A percentile compares a stretch with the other conserved stretches of the same genome.
phyloP scores from a whole-genome alignment of 2,797 vertebrate species.

The Kryptopterus vitreolus region DNA sequence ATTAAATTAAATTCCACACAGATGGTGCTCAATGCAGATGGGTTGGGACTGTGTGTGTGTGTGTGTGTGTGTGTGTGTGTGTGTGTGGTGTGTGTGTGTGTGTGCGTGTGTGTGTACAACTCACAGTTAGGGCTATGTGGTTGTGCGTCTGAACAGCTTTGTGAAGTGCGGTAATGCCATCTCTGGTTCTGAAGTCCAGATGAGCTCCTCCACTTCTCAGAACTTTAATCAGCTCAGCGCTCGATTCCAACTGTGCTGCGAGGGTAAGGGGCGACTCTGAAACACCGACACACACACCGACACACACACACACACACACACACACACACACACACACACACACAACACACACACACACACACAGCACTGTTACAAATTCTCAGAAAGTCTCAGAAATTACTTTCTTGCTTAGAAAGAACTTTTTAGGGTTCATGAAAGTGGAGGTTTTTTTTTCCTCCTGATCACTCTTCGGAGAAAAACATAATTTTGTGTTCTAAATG shows the following conservation, averaged over 20 bases:
- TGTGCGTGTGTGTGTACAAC: conserved; percentile 51
- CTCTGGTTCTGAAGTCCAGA: conserved; percentile 92
- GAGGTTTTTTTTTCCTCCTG: background rate
- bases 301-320: conserved; percentile 16
- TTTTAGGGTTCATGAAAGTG: background rate
- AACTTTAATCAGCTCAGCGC: conserved; percentile 85
- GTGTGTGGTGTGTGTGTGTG: conserved; percentile 23
- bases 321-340: background rate
- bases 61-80: conserved; percentile 13
- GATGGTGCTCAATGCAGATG: background rate
- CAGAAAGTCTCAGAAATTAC: background rate
- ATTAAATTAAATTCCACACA: background rate
- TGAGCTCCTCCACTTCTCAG: conserved; percentile 88
- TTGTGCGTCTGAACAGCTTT: conserved; percentile 88
- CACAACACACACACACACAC: background rate
- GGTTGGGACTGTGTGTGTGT: background rate
- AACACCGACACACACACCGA: background rate
- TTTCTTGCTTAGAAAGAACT: background rate
- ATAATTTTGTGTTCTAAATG: background rate
- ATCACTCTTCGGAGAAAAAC: background rate
- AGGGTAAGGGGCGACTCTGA: conserved; percentile 94
- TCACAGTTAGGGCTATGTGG: conserved; percentile 84
- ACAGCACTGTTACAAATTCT: background rate
- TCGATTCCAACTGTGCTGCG: conserved; percentile 87
- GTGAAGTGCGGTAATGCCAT: conserved; percentile 92